Conservation (phyloP, 2,888 invertebrate genomes). For the Herminia tarsipennalis region DNA sequence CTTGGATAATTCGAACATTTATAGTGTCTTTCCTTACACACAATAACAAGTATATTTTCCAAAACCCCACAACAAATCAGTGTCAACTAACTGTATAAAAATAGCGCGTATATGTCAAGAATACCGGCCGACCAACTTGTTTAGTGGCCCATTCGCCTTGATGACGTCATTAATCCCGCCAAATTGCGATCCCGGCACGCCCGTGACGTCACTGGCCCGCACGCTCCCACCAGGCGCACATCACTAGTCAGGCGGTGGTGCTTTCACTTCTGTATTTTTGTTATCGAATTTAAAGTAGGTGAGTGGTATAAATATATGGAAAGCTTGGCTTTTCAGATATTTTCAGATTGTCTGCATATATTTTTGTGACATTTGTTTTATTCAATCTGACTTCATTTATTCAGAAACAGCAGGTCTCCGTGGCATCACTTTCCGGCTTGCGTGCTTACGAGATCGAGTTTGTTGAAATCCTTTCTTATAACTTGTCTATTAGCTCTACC, state of each 20-base stretch:
- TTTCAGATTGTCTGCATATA: not conserved
- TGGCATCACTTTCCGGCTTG: too few species aligned
- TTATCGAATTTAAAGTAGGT: constrained; percentile 10
- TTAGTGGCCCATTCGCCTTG: constrained; percentile 39
- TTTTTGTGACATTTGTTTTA: not conserved
- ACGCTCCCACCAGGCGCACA: constrained; percentile 25
- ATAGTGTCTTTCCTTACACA: too few species aligned
- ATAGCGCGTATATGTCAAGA: constrained; percentile 12
- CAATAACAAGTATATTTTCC: too few species aligned
- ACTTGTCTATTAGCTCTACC: too few species aligned
- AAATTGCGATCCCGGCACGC: constrained; percentile 34
- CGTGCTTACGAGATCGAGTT: too few species aligned
- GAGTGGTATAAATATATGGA: constrained; percentile 9
- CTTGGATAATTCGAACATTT: too few species aligned
- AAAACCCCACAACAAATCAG: too few species aligned
- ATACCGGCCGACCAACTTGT: constrained; percentile 30
- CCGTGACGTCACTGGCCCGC: constrained; percentile 34
- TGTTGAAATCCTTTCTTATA: too few species aligned
- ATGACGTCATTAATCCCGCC: constrained; percentile 46
- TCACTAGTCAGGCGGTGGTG: constrained; percentile 20
- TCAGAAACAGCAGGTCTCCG: too few species aligned
- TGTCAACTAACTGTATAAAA: too few species aligned
- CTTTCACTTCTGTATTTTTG: constrained; percentile 30
- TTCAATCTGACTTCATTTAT: too few species aligned
- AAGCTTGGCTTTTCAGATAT: not conserved